Evolutionary conservation across 2,797 vertebrate genomes (phyloP), one percentile per base, ranked within the genome.

Genomic region (Chaetodon trifasciatus): DNA sequence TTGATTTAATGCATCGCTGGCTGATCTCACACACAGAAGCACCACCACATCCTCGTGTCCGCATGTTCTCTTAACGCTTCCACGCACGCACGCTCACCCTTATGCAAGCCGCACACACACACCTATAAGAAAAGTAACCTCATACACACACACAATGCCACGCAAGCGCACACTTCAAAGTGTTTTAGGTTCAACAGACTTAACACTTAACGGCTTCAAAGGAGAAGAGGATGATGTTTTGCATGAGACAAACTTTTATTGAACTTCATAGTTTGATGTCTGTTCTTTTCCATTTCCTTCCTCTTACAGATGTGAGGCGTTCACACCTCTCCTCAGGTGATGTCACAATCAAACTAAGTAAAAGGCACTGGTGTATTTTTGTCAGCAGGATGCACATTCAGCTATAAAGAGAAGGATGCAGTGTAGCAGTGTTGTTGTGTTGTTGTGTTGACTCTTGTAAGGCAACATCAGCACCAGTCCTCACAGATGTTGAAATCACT

Each of bases 131-230:
- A 21, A 49, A 69, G 50, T 28, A 32, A 9, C 44, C 6, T 23
- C 70, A 47, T 19, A 39, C 70, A 32, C 64, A 32, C 64, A 63
- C 72, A 70, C 63, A 50, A 11, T 40, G 23, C 15, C 62, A 46
- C 23, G 13, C 62, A 67, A 40, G 19, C 62, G 66, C 60, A 46
- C 68, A 86, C 89, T 90, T 89, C 87, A 89, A 87, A 91, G 87
- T 69, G 77, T 87, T 84, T 81, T 76, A 66, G 55, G 53, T 76
- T 80, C 75, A 78, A 53, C 68, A 71, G 85, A 78, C 66, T 84
- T 63, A 84, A 77, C 70, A 70, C 81, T 85, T 79, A 76, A 65
- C 87, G 58, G 84, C 86, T 86, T 91, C 86, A 90, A 88, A 90
- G 86, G 42, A 75, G 64, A 21, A 50, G 62, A 77, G 66, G 76